Percentiles rank a stretch among this genome's conserved stretches.
phyloP scores from a whole-genome alignment of 53 echinoderm and acorn worm genomes.

The Mesocentrotus franciscanus region DNA sequence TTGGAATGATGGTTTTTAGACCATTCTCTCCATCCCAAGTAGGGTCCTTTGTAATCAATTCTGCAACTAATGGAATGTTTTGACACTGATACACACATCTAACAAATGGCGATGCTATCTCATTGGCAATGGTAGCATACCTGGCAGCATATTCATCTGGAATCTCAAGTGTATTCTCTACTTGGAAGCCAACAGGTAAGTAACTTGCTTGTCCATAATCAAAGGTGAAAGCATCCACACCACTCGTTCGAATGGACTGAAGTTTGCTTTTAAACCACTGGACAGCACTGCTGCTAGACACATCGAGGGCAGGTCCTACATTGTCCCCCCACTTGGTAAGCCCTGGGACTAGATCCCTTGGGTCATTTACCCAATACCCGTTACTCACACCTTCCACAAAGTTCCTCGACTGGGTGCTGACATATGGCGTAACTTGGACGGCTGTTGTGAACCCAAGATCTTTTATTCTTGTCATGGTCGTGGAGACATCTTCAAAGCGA shows the following conservation, averaged over 20 bases:
- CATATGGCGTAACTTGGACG: slow-evolving; percentile 79
- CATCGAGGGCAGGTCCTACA: slow-evolving; percentile 84
- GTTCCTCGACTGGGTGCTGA: slow-evolving; percentile 77
- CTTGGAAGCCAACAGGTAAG: slow-evolving; percentile 87
- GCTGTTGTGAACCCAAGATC: slow-evolving; percentile 70
- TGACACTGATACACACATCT: slow-evolving; percentile 85
- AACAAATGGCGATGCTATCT: slow-evolving; percentile 65
- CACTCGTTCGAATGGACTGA: slow-evolving; percentile 18
- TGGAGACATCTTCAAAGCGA: slow-evolving; percentile 73
- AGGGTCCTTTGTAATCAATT: slow-evolving; percentile 72
- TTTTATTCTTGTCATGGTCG: slow-evolving; percentile 64
- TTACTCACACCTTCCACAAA: slow-evolving; percentile 75
- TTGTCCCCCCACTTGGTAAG: slow-evolving; percentile 83
- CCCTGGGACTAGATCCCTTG: slow-evolving; percentile 84
- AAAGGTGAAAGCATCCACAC: slow-evolving; percentile 83
- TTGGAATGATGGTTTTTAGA: slow-evolving; percentile 86
- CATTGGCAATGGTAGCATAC: slow-evolving; percentile 76
- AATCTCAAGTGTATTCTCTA: slow-evolving; percentile 67
- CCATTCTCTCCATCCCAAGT: slow-evolving; percentile 85
- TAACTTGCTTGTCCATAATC: slow-evolving; percentile 94
- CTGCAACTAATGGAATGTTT: slow-evolving; percentile 72
- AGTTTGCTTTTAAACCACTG: slow-evolving; percentile 77
- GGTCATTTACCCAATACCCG: slow-evolving; percentile 81
- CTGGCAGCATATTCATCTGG: slow-evolving; percentile 81
- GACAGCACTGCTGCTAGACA: slow-evolving; percentile 72